Percentiles rank a stretch among this genome's conserved stretches.
These are phyloP conservation scores for Eueremaeus valkanovi DNA, from an alignment of 2,888 invertebrate genomes.

Conservation along the genomic window DNA sequence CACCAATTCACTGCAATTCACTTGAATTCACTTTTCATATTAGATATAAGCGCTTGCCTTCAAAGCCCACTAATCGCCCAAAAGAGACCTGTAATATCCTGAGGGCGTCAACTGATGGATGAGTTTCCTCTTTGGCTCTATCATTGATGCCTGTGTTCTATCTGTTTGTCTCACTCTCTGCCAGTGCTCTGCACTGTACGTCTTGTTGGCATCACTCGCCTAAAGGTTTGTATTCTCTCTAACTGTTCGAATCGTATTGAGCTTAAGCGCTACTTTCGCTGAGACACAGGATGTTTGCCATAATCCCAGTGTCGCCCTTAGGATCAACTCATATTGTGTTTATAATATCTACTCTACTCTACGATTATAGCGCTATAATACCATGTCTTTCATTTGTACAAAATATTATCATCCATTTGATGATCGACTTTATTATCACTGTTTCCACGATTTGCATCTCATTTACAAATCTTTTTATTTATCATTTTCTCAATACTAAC, in stretches of 20 bases:
- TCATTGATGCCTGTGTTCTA: background rate
- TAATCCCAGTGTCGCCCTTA: slow-evolving; percentile 17
- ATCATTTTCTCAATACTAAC: too few relatives aligned
- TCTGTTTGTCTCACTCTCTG: background rate
- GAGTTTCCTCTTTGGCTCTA: slow-evolving; percentile 12
- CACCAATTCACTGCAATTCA: slow-evolving; percentile 9
- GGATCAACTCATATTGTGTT: background rate
- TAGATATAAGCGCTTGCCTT: background rate
- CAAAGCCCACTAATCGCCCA: slow-evolving; percentile 26
- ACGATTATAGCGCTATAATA: background rate
- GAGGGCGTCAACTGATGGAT: slow-evolving; percentile 32
- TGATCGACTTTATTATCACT: too few relatives aligned
- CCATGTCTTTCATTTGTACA: background rate
- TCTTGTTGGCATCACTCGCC: too few relatives aligned
- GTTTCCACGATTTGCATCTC: background rate
- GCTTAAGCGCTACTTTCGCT: slow-evolving; percentile 4
- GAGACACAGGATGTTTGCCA: slow-evolving; percentile 26
- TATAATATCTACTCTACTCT: background rate
- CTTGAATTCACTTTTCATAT: slow-evolving; percentile 15
- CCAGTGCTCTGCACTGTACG: background rate
- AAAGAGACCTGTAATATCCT: slow-evolving; percentile 32
- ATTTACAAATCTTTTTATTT: background rate
- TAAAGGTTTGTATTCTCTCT: too few relatives aligned
- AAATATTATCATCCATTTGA: background rate
- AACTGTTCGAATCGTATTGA: background rate